These are phyloP conservation scores for Tiaroga cobitis DNA, from an alignment of 2,797 vertebrate genomes.

Conservation along the genomic window DNA sequence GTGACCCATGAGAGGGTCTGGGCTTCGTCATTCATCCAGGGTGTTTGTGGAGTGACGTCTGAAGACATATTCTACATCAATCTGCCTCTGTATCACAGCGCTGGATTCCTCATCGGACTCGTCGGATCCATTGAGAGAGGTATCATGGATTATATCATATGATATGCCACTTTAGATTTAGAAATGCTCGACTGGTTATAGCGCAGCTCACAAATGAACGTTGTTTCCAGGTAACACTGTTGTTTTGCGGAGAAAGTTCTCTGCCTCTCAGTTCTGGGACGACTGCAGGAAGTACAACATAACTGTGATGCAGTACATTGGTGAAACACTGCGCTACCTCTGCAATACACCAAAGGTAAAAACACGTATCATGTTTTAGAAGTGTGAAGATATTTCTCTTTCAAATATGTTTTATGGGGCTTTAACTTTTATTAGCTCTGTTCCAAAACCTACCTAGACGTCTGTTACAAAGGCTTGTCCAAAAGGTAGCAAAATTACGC, in stretches of 20 bases:
- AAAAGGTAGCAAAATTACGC: neutral
- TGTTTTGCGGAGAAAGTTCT: conserved; percentile 86
- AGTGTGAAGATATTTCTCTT: neutral
- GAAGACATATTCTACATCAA: conserved; percentile 84
- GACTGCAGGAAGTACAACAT: conserved; percentile 89
- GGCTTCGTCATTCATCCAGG: conserved; percentile 73
- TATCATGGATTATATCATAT: conserved; percentile 56
- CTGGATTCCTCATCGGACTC: conserved; percentile 85
- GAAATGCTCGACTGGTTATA: neutral
- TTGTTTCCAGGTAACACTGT: conserved; percentile 77
- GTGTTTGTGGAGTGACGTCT: conserved; percentile 65
- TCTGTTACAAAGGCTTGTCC: neutral
- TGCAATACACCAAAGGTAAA: conserved; percentile 84
- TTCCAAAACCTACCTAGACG: neutral
- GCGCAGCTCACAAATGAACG: no score
- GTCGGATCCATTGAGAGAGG: conserved; percentile 81
- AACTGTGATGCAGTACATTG: conserved; percentile 92
- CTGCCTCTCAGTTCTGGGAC: conserved; percentile 92
- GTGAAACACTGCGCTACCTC: conserved; percentile 90
- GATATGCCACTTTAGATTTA: conserved; percentile 48
- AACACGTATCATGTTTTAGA: neutral
- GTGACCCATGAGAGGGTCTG: conserved; percentile 84
- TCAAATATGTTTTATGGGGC: neutral
- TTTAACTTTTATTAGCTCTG: neutral
- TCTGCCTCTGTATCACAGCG: conserved; percentile 90